A percentile compares a stretch with the other conserved stretches of the same genome.
phyloP scores from a whole-genome alignment of 2,797 vertebrate species.

The Rhinogobio ventralis region DNA sequence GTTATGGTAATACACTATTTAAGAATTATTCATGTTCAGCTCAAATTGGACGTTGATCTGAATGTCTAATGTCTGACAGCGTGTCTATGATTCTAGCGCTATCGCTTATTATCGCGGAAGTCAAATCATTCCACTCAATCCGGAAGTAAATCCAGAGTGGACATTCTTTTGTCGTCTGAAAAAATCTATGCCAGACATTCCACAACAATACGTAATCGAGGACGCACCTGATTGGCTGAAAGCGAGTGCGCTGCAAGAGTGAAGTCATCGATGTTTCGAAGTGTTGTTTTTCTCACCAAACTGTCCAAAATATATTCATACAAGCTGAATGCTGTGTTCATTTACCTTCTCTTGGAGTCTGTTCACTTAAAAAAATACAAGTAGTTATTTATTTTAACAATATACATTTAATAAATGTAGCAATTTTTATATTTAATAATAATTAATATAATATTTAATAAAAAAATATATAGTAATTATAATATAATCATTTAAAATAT shows the following conservation, averaged over 20 bases:
- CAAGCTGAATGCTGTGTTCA: neutral
- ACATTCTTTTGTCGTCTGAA: neutral
- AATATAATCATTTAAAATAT: no score
- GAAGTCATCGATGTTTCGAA: neutral
- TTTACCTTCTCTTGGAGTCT: neutral
- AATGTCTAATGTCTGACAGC: neutral
- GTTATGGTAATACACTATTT: neutral
- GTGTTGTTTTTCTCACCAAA: neutral
- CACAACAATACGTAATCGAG: neutral
- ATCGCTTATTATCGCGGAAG: neutral
- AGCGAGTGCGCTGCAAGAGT: neutral
- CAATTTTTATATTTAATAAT: no score
- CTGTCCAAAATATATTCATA: neutral
- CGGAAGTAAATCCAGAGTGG: slow-evolving; percentile 1
- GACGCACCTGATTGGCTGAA: neutral
- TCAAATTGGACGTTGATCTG: neutral
- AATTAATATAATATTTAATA: no score
- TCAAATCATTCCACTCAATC: neutral
- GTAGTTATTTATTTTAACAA: neutral
- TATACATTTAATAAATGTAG: no score
- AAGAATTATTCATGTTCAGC: neutral
- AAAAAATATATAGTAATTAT: no score
- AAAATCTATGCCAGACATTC: neutral
- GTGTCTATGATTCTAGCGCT: neutral
- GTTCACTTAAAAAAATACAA: neutral